A percentile compares a stretch with the other conserved stretches of the same genome.
These are phyloP conservation scores for Aegotheles bennettii DNA, from an alignment of 2,113 vertebrate genomes.

Conservation along the genomic window DNA sequence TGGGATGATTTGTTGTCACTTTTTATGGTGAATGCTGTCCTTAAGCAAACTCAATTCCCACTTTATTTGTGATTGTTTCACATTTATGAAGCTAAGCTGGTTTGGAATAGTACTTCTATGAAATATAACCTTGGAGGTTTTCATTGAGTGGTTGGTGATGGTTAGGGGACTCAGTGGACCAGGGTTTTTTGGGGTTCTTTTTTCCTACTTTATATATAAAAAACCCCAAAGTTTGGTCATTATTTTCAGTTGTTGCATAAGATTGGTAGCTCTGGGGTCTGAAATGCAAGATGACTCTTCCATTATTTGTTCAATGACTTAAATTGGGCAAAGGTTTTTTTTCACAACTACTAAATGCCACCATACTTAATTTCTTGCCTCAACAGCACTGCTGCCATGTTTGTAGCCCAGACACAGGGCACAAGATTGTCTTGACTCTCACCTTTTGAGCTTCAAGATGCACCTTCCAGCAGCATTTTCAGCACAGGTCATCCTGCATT, in stretches of 20 bases:
- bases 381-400: rapidly evolving
- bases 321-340: background rate
- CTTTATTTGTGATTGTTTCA: background rate
- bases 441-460: background rate
- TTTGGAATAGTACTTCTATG: background rate
- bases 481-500: background rate
- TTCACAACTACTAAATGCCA: background rate
- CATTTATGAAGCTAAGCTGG: background rate
- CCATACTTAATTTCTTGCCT: background rate
- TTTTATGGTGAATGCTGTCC: background rate
- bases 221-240: background rate
- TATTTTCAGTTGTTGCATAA: background rate
- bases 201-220: background rate
- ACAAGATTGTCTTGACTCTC: background rate
- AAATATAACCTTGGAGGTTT: background rate
- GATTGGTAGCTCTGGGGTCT: background rate
- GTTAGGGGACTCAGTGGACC: background rate
- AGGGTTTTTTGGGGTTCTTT: background rate
- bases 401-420: background rate
- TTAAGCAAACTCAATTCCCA: background rate
- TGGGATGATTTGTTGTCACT: background rate
- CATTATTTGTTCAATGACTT: background rate
- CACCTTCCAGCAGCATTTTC: background rate
- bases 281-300: background rate
- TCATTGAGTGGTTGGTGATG: background rate